phyloP scores from a whole-genome alignment of 2,113 vertebrate species.

The Sclerurus mexicanus region DNA sequence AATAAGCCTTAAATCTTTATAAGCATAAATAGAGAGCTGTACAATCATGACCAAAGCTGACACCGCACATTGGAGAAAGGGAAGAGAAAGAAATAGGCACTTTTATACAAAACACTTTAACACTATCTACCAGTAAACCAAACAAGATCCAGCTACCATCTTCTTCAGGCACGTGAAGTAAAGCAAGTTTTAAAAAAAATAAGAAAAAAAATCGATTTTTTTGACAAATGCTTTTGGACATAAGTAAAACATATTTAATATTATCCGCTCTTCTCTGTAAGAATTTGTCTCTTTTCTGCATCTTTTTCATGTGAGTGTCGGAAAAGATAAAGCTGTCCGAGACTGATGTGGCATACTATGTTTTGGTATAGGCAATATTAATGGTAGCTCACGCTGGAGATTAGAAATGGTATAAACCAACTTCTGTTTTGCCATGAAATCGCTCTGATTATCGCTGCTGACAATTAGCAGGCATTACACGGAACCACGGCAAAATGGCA shows the following conservation, averaged over 20 bases:
- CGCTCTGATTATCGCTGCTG: background rate
- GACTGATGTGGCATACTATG: background rate
- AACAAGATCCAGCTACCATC: background rate
- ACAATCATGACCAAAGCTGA: background rate
- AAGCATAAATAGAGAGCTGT: background rate
- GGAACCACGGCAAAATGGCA: background rate
- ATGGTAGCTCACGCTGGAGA: background rate
- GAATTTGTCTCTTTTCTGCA: background rate
- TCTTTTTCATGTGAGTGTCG: background rate
- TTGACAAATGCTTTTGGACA: background rate
- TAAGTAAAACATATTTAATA: background rate
- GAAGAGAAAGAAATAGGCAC: background rate
- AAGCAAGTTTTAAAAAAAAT: accelerated
- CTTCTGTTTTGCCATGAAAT: background rate
- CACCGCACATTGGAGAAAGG: background rate
- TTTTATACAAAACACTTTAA: background rate
- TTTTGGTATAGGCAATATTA: background rate
- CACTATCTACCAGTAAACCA: background rate
- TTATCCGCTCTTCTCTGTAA: background rate
- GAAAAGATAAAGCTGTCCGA: background rate
- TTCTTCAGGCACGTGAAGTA: accelerated
- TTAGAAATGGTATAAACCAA: background rate
- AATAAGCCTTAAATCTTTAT: background rate
- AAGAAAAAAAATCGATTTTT: accelerated
- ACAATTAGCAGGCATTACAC: background rate